phyloP scores from a whole-genome alignment of 1,140 invertebrate species.

The Homalodisca vitripennis region DNA sequence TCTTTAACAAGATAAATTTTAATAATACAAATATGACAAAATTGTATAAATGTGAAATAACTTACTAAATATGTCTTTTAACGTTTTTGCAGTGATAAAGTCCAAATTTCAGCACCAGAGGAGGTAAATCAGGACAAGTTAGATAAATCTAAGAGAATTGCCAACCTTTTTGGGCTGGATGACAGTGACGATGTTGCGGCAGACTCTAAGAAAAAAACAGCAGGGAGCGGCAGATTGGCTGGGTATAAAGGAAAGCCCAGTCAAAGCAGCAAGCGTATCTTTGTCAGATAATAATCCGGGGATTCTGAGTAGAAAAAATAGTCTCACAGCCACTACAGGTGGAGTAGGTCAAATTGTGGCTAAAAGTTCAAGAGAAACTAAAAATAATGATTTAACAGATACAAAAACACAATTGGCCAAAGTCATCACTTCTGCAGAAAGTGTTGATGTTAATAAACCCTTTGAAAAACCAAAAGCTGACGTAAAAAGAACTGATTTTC shows the following conservation, averaged over 20 bases:
- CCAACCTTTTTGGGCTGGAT: constrained; percentile 19
- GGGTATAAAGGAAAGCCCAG: constrained; percentile 19
- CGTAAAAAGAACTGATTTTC: background rate
- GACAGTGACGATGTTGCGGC: background rate
- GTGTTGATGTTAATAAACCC: too few species aligned
- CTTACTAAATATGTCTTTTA: too few species aligned
- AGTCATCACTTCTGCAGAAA: too few species aligned
- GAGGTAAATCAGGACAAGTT: background rate
- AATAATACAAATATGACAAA: too few species aligned
- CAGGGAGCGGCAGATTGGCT: constrained; percentile 18
- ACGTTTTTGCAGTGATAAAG: too few species aligned
- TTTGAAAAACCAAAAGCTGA: background rate
- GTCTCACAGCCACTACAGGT: background rate
- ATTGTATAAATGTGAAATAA: too few species aligned
- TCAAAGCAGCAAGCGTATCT: background rate
- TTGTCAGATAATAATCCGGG: background rate
- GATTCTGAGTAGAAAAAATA: background rate
- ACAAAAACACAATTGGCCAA: too few species aligned
- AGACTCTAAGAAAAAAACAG: background rate
- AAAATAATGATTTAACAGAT: background rate
- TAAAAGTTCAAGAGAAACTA: background rate
- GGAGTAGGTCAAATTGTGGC: too few species aligned
- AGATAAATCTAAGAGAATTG: constrained; percentile 16
- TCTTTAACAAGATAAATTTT: too few species aligned
- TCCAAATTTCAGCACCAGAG: too few species aligned